A percentile compares a stretch with the other conserved stretches of the same genome.
Conservation (phyloP, 2,113 vertebrate genomes). For the Piprites chloris region DNA sequence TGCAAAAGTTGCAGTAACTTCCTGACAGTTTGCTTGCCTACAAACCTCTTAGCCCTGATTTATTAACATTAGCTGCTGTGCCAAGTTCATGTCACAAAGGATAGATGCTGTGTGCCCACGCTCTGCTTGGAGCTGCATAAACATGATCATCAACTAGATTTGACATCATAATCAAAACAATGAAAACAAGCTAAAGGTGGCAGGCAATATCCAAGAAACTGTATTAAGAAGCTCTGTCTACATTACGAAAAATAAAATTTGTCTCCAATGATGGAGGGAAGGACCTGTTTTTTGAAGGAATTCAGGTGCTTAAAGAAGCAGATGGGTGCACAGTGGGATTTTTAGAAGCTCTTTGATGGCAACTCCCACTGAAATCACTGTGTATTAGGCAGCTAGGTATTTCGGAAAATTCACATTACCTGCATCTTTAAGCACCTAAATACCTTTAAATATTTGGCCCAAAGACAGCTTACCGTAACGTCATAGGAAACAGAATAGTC, state of each 20-base stretch:
- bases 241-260: constrained; percentile 13
- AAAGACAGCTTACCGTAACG: constrained; percentile 50
- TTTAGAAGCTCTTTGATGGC: constrained; percentile 62
- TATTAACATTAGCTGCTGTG: constrained; percentile 19
- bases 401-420: constrained; percentile 63
- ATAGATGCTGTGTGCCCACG: constrained; percentile 20
- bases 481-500: constrained; percentile 46
- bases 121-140: constrained; percentile 29
- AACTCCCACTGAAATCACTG: constrained; percentile 47
- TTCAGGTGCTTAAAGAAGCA: constrained; percentile 49
- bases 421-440: constrained; percentile 69
- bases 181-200: constrained; percentile 44
- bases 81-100: constrained; percentile 1
- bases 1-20: constrained; percentile 27
- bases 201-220: not conserved
- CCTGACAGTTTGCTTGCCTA: not conserved
- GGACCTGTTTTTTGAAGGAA: constrained; percentile 24
- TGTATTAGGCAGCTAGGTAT: constrained; percentile 57
- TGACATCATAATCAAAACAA: constrained; percentile 64
- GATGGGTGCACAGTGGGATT: constrained; percentile 62
- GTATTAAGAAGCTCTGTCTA: not conserved
- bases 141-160: constrained; percentile 17
- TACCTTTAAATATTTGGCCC: constrained; percentile 65
- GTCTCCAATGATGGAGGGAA: not conserved
- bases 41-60: constrained; percentile 51